Percentiles rank a stretch among this genome's conserved stretches.
These are phyloP conservation scores for Branchipolynoe longqiensis DNA, from an alignment of 2,888 invertebrate genomes.

Conservation along the genomic window DNA sequence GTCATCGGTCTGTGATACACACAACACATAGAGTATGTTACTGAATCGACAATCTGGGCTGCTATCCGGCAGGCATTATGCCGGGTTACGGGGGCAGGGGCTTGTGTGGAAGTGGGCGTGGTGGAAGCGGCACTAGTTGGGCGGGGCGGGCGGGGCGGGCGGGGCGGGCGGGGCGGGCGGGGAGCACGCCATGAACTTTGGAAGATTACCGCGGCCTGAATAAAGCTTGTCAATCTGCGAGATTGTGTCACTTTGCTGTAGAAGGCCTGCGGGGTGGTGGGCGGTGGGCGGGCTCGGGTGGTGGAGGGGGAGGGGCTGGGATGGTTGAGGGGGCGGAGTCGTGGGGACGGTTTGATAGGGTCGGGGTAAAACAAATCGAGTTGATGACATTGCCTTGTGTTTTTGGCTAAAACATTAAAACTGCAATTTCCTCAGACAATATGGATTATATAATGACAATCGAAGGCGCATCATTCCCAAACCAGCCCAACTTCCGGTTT, in stretches of 20 bases:
- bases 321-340: neutral
- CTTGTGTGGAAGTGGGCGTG: too few species aligned
- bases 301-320: neutral
- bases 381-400: neutral
- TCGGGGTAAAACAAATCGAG: too few species aligned
- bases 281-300: neutral
- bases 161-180: neutral
- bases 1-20: too few species aligned
- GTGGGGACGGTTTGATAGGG: too few species aligned
- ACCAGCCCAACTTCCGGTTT: neutral
- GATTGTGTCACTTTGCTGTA: constrained; percentile 30
- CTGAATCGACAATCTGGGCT: too few species aligned
- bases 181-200: neutral
- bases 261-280: neutral
- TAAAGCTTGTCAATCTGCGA: constrained; percentile 37
- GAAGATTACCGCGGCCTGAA: constrained; percentile 5
- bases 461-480: neutral
- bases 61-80: too few species aligned
- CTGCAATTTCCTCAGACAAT: neutral
- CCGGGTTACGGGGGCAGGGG: too few species aligned
- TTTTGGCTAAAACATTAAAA: constrained; percentile 23
- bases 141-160: neutral
- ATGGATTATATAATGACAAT: neutral
- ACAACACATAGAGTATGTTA: too few species aligned
- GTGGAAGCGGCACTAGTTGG: neutral